These are phyloP conservation scores for Dermochelys coriacea DNA, from an alignment of 2,797 vertebrate species.

Conservation along the genomic window DNA sequence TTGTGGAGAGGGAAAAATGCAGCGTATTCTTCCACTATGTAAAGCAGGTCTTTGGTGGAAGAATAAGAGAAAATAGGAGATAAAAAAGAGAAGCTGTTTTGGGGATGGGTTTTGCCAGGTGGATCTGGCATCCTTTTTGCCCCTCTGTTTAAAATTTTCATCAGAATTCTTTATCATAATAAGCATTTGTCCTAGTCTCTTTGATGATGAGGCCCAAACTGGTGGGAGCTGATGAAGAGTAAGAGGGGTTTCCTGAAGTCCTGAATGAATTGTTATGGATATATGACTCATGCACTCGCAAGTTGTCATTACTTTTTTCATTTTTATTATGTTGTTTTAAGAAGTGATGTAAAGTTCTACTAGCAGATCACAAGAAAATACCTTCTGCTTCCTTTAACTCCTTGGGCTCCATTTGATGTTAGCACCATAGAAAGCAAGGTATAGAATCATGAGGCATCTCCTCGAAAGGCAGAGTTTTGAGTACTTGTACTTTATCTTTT, in stretches of 20 bases:
- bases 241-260: neutral
- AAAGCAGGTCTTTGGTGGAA: neutral
- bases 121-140: neutral
- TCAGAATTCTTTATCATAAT: neutral
- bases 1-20: neutral
- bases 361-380: neutral
- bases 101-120: neutral
- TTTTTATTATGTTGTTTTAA: neutral
- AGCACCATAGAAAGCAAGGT: neutral
- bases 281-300: neutral
- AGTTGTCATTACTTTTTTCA: neutral
- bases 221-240: neutral
- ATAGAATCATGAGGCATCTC: neutral
- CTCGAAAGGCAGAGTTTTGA: neutral
- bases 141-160: neutral
- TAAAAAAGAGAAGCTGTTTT: too few species aligned
- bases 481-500: neutral
- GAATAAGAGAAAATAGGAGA: neutral
- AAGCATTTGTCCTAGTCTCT: neutral
- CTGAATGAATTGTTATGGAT: neutral
- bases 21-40: neutral
- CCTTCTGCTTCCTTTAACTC: neutral
- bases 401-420: neutral
- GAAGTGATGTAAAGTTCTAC: neutral
- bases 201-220: neutral